These are phyloP conservation scores for Raphicerus campestris DNA, from an alignment of 2,113 vertebrate genomes.

Conservation along the genomic window DNA sequence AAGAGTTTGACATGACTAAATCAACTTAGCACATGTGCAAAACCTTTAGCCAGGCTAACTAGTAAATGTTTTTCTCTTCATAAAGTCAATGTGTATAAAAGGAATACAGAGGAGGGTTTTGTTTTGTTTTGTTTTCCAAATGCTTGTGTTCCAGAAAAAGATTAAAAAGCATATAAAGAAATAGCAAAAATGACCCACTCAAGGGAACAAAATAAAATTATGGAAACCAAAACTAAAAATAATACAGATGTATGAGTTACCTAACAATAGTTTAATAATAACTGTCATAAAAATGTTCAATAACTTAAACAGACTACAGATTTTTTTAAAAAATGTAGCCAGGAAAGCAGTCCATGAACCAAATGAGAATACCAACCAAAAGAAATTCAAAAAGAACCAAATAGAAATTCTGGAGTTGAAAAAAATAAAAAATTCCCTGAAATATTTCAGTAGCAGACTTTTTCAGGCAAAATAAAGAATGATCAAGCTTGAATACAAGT, in stretches of 20 bases:
- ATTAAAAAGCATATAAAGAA: neutral
- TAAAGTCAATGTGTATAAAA: neutral
- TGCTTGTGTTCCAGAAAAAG: neutral
- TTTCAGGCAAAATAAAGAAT: neutral
- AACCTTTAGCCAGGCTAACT: neutral
- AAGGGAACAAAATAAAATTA: neutral
- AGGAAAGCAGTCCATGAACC: neutral
- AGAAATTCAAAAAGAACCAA: neutral
- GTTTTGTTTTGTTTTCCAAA: neutral
- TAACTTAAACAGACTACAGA: neutral
- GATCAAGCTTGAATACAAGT: neutral
- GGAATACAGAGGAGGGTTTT: neutral
- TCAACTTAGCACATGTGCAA: neutral
- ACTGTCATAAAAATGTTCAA: neutral
- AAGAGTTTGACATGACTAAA: neutral
- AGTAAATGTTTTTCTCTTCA: neutral
- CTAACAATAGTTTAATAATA: neutral
- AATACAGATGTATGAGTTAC: neutral
- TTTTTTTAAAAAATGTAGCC: neutral
- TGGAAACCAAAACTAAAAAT: neutral
- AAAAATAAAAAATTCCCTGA: neutral
- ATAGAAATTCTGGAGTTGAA: neutral
- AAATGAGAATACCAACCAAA: neutral
- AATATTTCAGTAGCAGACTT: neutral
- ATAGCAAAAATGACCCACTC: neutral